A percentile compares a stretch with the other conserved stretches of the same genome.
Conservation (phyloP, 2,113 vertebrate species). For the Aspiorhynchus laticeps region DNA sequence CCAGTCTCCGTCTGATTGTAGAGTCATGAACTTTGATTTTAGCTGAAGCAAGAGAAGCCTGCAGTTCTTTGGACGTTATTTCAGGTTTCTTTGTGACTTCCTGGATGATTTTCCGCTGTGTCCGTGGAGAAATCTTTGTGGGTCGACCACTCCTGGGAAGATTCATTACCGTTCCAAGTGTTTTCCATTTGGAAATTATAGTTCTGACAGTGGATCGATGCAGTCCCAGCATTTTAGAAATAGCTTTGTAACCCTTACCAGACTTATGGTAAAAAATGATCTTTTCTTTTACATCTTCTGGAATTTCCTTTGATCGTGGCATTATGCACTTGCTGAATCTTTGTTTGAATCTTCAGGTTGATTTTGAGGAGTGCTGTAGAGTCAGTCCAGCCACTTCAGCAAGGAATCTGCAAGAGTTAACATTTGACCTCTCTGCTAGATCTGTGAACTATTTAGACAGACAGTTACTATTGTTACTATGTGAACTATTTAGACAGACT, state of each 20-base stretch:
- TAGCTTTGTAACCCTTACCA: conserved; percentile 27
- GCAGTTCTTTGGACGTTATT: neutral
- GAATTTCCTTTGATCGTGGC: conserved; percentile 13
- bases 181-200: conserved; percentile 25
- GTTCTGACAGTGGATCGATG: neutral
- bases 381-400: neutral
- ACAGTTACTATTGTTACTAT: no score
- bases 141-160: conserved; percentile 32
- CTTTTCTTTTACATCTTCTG: conserved; percentile 6
- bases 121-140: neutral
- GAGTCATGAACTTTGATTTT: conserved; percentile 12
- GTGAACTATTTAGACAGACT: no score
- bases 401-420: neutral
- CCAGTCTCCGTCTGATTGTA: conserved; percentile 9
- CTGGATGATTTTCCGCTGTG: neutral
- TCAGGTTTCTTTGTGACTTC: conserved; percentile 1
- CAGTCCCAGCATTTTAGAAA: conserved; percentile 4
- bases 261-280: neutral
- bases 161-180: neutral
- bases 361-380: neutral
- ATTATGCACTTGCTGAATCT: neutral
- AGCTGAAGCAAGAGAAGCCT: neutral
- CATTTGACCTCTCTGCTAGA: neutral
- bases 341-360: neutral
- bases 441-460: no score